Evolutionary conservation across 2,888 invertebrate genomes (phyloP), one percentile per base, ranked within the genome.

Genomic region (Hydropsyche betteni): DNA sequence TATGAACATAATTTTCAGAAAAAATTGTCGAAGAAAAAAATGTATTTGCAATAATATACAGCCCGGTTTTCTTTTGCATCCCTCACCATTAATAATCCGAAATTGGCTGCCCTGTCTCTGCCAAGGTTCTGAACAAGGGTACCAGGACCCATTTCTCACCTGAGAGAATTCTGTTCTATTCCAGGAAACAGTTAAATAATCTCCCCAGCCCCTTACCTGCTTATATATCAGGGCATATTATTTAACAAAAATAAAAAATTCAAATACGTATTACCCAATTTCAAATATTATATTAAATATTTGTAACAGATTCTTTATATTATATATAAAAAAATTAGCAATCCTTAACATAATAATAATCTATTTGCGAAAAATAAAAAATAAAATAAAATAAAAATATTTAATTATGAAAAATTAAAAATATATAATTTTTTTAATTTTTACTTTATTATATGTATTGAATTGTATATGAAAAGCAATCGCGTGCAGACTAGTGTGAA

Each of bases 111-210:
- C 53, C 34, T 36, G 50, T 14, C 55, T 55, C 55, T 55, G 24
- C 50, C 36, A 64, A 64, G 64, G 34, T 38, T 53, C 53, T 58
- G 58, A 55, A 50, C 58, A 36, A 34, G 50, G 72, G 72, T 70
- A 14, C 51, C 8, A 6, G 68, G 61, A 73, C 68, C 75, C 70
- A 77, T 77, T 77, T 77, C 74, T 77, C 77, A 77, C 77, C 75
- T 77, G 75, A 77, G 75, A 73, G 75, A 68, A 68, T 58, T 72
- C 72, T 44, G 55, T 72, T n/a, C 52, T 61, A 68, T 78, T 76
- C 78, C 73, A 61, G 64, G 78, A 78, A 78, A 69, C 64, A 52
- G 69, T 74, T 76, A 73, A 75, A 51, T 68, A 52, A 73, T 73
- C 72, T 71, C 50, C 38, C 61, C 51, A 36, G 73, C 44, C 71